These are phyloP conservation scores for Idaea aversata DNA, from an alignment of 2,888 invertebrate species.

Conservation along the genomic window DNA sequence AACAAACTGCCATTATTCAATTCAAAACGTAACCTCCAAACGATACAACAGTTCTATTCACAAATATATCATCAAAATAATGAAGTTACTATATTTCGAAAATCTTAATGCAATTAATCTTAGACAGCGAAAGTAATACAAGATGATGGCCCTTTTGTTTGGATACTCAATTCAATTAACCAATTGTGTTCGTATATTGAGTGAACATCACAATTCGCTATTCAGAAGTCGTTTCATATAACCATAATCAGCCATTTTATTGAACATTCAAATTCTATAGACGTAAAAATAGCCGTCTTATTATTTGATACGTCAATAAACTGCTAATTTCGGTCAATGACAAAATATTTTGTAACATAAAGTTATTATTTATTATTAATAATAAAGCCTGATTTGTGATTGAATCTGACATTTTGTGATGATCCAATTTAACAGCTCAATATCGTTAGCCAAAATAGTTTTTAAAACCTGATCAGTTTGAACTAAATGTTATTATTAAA, in stretches of 20 bases:
- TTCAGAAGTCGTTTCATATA: constrained; percentile 25
- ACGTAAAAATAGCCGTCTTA: neutral
- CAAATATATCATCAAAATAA: neutral
- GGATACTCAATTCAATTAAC: constrained; percentile 34
- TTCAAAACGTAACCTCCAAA: neutral
- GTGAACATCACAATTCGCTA: constrained; percentile 24
- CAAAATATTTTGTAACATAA: neutral
- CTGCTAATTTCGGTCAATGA: neutral
- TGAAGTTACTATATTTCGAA: neutral
- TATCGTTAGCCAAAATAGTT: neutral
- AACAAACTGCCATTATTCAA: neutral
- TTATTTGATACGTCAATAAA: neutral
- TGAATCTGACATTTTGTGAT: neutral
- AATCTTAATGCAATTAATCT: constrained; percentile 14
- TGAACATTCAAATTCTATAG: neutral
- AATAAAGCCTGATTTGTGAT: neutral
- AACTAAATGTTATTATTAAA: neutral
- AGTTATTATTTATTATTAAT: neutral
- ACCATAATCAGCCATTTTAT: constrained; percentile 22
- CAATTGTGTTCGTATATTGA: constrained; percentile 20
- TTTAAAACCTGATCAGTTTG: too few species aligned
- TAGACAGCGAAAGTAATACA: constrained; percentile 24
- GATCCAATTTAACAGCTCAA: neutral
- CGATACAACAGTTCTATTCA: neutral
- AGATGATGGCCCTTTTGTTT: constrained; percentile 27